Conservation (phyloP, 2,888 invertebrate species). For the Orthosia gracilis region DNA sequence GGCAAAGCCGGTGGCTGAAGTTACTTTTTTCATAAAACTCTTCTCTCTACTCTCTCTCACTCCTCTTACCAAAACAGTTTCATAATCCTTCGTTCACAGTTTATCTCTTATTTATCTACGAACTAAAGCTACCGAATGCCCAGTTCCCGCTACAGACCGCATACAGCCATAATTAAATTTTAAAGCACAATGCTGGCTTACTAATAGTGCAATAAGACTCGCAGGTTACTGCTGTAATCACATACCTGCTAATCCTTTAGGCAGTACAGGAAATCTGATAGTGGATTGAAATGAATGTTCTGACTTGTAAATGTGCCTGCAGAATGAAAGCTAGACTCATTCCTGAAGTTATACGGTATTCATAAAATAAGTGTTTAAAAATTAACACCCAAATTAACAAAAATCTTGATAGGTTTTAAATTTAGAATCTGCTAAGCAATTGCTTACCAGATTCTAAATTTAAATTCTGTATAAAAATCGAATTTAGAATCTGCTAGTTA, state of each 20-base stretch:
- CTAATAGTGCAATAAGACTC: conserved; percentile 43
- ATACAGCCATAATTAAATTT: conserved; percentile 53
- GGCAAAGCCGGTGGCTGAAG: too few species aligned
- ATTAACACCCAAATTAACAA: too few species aligned
- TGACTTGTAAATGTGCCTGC: not conserved
- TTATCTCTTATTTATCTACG: conserved; percentile 11
- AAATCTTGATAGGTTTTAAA: too few species aligned
- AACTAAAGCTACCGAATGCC: conserved; percentile 32
- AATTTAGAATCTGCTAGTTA: too few species aligned
- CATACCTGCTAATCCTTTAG: conserved; percentile 36
- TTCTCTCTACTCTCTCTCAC: too few species aligned
- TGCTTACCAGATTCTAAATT: too few species aligned
- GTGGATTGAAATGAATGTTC: conserved; percentile 1
- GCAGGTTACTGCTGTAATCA: conserved; percentile 26
- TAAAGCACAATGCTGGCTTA: conserved; percentile 34
- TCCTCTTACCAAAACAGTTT: not conserved
- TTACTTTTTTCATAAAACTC: not conserved
- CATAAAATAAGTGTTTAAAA: too few species aligned
- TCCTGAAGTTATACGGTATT: too few species aligned
- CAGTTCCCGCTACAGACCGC: conserved; percentile 45
- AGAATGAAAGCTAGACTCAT: not conserved
- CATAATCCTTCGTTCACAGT: conserved; percentile 11
- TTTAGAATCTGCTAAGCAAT: too few species aligned
- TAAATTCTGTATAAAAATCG: too few species aligned
- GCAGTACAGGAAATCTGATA: conserved; percentile 6